Percentiles rank a stretch among this genome's conserved stretches.
Conservation (phyloP, 2,797 vertebrate genomes). For the Poecilia wingei region DNA sequence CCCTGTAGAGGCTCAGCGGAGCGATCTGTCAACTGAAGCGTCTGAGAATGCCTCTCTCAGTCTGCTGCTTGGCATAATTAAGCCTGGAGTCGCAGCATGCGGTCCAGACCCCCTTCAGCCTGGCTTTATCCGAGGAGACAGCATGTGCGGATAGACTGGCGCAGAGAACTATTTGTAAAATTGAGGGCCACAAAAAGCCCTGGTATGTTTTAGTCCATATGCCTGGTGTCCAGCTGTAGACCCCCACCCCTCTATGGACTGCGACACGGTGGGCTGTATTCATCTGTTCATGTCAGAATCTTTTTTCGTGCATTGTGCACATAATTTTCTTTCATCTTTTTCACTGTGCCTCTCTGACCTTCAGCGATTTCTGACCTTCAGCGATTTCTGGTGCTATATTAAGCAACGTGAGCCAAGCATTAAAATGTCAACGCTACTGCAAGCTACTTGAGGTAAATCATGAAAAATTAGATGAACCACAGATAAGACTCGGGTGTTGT, state of each 20-base stretch:
- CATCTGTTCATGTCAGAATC: slow-evolving; percentile 50
- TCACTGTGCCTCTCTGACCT: slow-evolving; percentile 24
- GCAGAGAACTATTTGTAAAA: slow-evolving; percentile 56
- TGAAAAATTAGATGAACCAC: background rate
- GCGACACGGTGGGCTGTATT: slow-evolving; percentile 37
- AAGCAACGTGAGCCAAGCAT: background rate
- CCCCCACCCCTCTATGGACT: slow-evolving; percentile 34
- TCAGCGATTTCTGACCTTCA: slow-evolving; percentile 24
- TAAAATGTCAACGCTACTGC: background rate
- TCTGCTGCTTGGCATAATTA: slow-evolving; percentile 64
- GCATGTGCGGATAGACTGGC: slow-evolving; percentile 47
- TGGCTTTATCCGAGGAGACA: slow-evolving; percentile 65
- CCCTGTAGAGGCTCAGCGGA: slow-evolving; percentile 36
- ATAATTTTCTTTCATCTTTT: slow-evolving; percentile 40
- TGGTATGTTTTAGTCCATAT: slow-evolving; percentile 37
- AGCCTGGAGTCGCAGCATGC: slow-evolving; percentile 49
- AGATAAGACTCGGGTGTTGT: background rate
- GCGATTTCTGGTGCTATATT: slow-evolving; percentile 11
- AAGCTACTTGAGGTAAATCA: background rate
- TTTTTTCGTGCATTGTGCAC: slow-evolving; percentile 37
- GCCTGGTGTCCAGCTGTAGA: slow-evolving; percentile 49
- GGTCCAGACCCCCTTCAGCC: slow-evolving; percentile 32
- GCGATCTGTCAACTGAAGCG: slow-evolving; percentile 59
- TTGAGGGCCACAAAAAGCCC: slow-evolving; percentile 30
- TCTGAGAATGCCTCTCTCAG: slow-evolving; percentile 58